These are phyloP conservation scores for Phainopepla nitens DNA, from an alignment of 2,113 vertebrate genomes.

Conservation along the genomic window DNA sequence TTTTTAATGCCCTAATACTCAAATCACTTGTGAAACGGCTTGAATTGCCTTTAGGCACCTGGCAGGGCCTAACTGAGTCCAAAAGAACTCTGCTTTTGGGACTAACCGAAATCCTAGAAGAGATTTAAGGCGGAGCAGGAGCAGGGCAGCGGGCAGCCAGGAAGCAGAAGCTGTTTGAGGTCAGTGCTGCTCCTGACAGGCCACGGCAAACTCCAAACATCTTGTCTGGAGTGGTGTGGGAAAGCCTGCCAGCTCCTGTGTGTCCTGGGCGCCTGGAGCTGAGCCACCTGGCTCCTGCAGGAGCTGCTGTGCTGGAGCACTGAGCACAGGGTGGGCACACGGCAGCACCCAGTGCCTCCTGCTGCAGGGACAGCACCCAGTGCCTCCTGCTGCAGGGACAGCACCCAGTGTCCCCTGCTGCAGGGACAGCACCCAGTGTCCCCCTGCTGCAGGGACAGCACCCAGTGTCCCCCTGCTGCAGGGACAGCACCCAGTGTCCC, in stretches of 20 bases:
- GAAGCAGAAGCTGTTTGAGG: background rate
- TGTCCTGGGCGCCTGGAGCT: background rate
- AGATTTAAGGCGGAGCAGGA: background rate
- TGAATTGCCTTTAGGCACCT: background rate
- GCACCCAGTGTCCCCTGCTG: background rate
- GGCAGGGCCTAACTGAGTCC: background rate
- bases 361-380: no score
- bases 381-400: no score
- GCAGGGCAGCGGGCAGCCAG: fast-evolving
- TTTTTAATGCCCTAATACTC: background rate
- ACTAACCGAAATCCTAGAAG: background rate
- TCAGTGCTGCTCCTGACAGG: background rate
- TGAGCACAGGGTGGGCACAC: no score
- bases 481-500: no score
- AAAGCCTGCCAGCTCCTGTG: background rate
- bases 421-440: no score
- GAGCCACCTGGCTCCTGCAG: background rate
- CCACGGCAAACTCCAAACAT: background rate
- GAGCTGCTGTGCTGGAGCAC: fast-evolving
- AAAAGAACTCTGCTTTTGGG: background rate
- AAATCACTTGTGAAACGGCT: background rate
- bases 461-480: no score
- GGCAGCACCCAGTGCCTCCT: no score
- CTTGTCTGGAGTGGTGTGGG: background rate
- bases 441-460: no score